Percentiles rank a stretch among this genome's conserved stretches.
These are phyloP conservation scores for Varroa destructor DNA, from an alignment of 1,140 invertebrate genomes.

Conservation along the genomic window DNA sequence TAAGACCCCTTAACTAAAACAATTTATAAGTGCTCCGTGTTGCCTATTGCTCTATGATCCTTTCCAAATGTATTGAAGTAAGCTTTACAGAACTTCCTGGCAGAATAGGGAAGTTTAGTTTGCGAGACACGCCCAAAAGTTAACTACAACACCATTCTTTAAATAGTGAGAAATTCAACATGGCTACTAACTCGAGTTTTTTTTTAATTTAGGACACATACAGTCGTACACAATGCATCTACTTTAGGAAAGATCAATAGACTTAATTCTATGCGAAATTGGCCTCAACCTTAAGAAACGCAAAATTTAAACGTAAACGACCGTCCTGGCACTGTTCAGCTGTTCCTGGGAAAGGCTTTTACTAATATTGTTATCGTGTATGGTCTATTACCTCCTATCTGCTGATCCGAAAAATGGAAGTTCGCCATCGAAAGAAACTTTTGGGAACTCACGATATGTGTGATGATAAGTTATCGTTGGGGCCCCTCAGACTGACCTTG, in stretches of 20 bases:
- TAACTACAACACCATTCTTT: not conserved
- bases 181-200: not conserved
- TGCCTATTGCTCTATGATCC: no score
- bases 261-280: conserved; percentile 1
- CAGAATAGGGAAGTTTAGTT: not conserved
- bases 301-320: conserved; percentile 19
- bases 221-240: not conserved
- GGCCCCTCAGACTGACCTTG: conserved; percentile 35
- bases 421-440: conserved; percentile 38
- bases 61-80: no score
- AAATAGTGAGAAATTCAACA: conserved; percentile 13
- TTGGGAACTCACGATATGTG: conserved; percentile 36
- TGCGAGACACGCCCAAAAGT: conserved; percentile 12
- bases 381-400: no score
- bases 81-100: not conserved
- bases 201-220: not conserved
- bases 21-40: no score
- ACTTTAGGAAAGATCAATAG: not conserved
- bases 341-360: conserved; percentile 2
- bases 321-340: not conserved
- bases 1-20: no score
- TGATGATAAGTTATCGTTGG: conserved; percentile 33
- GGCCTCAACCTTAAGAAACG: conserved; percentile 21
- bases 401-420: no score
- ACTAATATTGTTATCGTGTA: not conserved